Evolutionary conservation across 2,113 vertebrate genomes (phyloP).

Genomic region (Bolborhynchus lineola): DNA sequence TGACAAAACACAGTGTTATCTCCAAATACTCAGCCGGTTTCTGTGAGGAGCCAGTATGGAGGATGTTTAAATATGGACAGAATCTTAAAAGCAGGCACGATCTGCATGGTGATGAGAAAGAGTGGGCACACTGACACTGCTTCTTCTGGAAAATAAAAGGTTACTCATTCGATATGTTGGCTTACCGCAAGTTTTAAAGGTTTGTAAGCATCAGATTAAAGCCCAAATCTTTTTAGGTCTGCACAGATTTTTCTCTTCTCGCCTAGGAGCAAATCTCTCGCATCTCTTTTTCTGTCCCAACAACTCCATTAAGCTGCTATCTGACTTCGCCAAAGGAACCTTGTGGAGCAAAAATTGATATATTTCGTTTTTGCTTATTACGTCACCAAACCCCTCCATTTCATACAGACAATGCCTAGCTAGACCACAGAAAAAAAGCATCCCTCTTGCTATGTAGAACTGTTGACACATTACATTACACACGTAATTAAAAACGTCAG

Average conservation of each 20-base stretch:
- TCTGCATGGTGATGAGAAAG: neutral
- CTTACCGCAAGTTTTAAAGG: slow-evolving; percentile 82
- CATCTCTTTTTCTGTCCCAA: slow-evolving; percentile 75
- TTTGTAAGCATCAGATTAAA: slow-evolving; percentile 76
- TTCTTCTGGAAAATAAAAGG: neutral
- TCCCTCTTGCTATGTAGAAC: neutral
- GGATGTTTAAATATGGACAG: neutral
- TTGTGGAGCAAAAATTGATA: slow-evolving; percentile 11
- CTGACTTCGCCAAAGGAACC: slow-evolving; percentile 79
- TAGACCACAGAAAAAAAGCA: neutral
- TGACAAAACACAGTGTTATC: neutral
- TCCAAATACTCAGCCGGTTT: neutral
- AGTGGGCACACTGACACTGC: neutral
- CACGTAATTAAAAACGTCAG: neutral
- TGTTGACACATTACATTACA: neutral
- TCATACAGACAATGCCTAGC: neutral
- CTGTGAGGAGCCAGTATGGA: neutral
- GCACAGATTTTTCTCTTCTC: slow-evolving; percentile 57
- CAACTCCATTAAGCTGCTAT: slow-evolving; percentile 78
- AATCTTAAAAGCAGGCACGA: neutral
- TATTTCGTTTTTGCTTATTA: neutral
- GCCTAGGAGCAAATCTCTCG: slow-evolving; percentile 78
- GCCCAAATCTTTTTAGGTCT: slow-evolving; percentile 71
- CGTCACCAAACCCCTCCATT: neutral
- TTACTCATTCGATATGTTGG: neutral